Evolutionary conservation across 2,797 vertebrate species (phyloP), one percentile per base, ranked within the genome.

Genomic region (Alouatta caraya): DNA sequence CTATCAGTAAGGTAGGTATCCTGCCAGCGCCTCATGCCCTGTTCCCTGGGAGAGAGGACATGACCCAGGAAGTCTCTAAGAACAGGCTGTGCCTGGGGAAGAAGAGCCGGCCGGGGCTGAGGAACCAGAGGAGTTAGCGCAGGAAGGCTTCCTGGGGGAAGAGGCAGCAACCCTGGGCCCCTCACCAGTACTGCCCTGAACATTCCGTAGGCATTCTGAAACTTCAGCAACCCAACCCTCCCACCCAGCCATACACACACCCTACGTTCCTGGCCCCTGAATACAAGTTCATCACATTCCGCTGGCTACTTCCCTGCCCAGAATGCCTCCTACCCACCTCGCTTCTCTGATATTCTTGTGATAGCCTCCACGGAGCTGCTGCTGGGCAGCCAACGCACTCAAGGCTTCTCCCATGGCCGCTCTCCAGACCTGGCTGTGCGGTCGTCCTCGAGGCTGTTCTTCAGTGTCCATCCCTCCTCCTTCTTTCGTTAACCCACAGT

Each of bases 1-100:
- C 95, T 59, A 37, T 44, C 17, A n/a, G 57, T 14, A 37, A 44
- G 5, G 7, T 7, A 21, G 64, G 8, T 15, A 55, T 22, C 21
- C 37, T 84, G 64, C 4, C 30, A 75, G 61, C 1, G 33, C 55
- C 33, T 48, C 13, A 11, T 44, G 14, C 5, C 64, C 33, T 90
- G 22, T 5, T 70, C 50, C 72, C 59, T 59, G 24, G 82, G 39
- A 90, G 13, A 90, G 8, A 82, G n/a, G n/a, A 13, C 59, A 67
- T 37, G 90, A 92, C 78, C 92, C 84, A 97, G 92, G 81, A 95
- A 90, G 90, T 76, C 61, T 72, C 1, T 0, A 73, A 92, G 48
- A 70, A 37, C 64, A 90, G 9, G 52, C 76, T 80, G 9, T 21
- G 46, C 44, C 15, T 39, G 6, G 48, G 3, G 64, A 87, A 37